phyloP scores from a whole-genome alignment of 2,888 invertebrate genomes.

The Diarsia dahlii region DNA sequence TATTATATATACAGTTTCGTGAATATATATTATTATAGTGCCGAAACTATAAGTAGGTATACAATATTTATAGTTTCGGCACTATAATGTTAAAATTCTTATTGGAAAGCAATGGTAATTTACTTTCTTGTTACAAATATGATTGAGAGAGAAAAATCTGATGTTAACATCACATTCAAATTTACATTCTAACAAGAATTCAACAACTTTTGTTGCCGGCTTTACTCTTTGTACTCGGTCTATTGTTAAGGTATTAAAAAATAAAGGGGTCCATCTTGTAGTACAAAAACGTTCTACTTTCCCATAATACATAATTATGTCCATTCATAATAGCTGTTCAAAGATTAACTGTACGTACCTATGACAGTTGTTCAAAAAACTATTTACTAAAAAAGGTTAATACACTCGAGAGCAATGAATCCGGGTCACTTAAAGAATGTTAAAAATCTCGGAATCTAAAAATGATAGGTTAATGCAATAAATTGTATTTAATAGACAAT shows the following conservation, averaged over 20 bases:
- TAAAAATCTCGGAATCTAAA: no score
- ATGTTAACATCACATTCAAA: background rate
- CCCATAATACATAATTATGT: background rate
- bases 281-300: background rate
- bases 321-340: background rate
- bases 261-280: constrained; percentile 26
- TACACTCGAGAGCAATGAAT: no score
- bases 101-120: background rate
- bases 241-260: background rate
- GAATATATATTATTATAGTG: no score
- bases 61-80: background rate
- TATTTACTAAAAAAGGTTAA: background rate
- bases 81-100: background rate
- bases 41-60: no score
- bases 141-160: background rate
- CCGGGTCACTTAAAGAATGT: no score
- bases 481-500: no score
- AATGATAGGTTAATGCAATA: no score
- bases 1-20: no score
- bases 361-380: background rate
- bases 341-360: no score
- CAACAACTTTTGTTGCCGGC: constrained; percentile 1
- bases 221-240: background rate
- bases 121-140: background rate
- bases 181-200: background rate